Conservation (phyloP, 2,113 vertebrate species). For the Rhipidura dahli region DNA sequence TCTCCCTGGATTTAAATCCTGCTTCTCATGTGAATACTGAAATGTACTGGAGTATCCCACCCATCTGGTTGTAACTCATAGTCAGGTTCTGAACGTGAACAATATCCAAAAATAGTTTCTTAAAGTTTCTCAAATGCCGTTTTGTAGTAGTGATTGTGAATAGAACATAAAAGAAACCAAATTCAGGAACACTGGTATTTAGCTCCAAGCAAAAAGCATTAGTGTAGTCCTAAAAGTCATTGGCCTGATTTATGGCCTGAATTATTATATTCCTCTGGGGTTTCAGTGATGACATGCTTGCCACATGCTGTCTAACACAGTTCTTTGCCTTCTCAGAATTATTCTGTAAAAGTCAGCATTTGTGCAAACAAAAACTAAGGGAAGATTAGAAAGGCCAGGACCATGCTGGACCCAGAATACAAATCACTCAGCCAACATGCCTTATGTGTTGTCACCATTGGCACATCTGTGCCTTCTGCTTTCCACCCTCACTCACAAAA, state of each 20-base stretch:
- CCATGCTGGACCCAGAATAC: not conserved
- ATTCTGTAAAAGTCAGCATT: not conserved
- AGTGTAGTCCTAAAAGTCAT: not conserved
- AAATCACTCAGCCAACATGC: not conserved
- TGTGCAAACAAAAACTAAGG: not conserved
- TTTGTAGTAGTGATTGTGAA: not conserved
- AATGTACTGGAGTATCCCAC: not conserved
- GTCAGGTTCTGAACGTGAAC: not conserved
- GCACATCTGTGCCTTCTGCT: not conserved
- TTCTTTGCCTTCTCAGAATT: not conserved
- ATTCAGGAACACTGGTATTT: constrained; percentile 3
- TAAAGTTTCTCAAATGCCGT: not conserved
- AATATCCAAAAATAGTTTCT: not conserved
- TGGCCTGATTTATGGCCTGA: constrained; percentile 52
- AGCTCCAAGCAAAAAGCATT: constrained; percentile 14
- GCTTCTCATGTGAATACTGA: not conserved
- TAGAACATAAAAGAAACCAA: not conserved
- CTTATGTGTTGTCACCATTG: not conserved
- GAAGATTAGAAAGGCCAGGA: not conserved
- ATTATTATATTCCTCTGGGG: constrained; percentile 23
- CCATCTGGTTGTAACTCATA: not conserved
- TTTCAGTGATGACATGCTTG: not conserved
- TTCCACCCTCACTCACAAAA: not conserved
- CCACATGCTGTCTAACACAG: not conserved
- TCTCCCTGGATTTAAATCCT: not conserved